Evolutionary conservation across 2,888 invertebrate genomes (phyloP).

Genomic region (Agrilus cyanescens): DNA sequence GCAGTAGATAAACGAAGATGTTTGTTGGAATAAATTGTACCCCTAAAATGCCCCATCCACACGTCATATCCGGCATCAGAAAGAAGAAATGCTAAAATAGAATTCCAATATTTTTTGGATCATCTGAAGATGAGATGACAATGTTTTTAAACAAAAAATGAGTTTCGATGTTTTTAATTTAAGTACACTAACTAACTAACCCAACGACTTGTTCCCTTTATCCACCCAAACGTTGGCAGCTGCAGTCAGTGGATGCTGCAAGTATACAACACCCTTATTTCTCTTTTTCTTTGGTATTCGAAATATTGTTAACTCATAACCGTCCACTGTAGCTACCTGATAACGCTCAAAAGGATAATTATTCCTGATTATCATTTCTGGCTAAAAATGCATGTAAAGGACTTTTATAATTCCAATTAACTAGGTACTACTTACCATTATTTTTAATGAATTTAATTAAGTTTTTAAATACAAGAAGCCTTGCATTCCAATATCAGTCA

Average conservation of each 20-base stretch:
- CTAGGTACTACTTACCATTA: too few relatives aligned
- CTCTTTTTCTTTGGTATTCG: constrained; percentile 3
- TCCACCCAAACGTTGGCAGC: background rate
- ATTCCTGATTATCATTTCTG: constrained; percentile 3
- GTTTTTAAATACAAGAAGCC: too few relatives aligned
- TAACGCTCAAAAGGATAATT: constrained; percentile 1
- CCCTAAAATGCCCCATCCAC: constrained; percentile 6
- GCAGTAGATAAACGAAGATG: background rate
- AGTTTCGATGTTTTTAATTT: too few relatives aligned
- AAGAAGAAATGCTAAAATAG: constrained; percentile 5
- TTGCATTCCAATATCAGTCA: too few relatives aligned
- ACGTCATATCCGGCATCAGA: constrained; percentile 5
- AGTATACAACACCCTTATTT: constrained; percentile 3
- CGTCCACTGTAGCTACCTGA: background rate
- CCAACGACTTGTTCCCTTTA: constrained; percentile 2
- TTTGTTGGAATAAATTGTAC: constrained; percentile 3
- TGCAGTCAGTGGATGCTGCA: background rate
- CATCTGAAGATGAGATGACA: background rate
- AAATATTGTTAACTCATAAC: constrained; percentile 1
- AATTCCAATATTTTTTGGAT: background rate
- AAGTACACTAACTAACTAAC: background rate
- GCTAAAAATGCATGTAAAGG: constrained; percentile 1
- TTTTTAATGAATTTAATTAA: too few relatives aligned
- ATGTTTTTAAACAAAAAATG: background rate
- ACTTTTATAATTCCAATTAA: too few relatives aligned